phyloP scores from a whole-genome alignment of 1,140 invertebrate genomes.

The Drosophila tsacasi region DNA sequence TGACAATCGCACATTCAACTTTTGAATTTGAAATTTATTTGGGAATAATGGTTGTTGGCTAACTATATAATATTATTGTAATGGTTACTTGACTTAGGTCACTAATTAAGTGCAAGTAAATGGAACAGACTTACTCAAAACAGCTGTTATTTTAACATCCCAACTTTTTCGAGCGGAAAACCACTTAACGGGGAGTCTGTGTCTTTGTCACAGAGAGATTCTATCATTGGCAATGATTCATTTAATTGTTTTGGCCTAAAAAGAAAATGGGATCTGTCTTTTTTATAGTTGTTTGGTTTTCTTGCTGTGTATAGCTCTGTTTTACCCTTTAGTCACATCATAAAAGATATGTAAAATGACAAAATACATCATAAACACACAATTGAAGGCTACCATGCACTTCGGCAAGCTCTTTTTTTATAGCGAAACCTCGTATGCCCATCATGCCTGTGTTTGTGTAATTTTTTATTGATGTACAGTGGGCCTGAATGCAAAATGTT shows the following conservation, averaged over 20 bases:
- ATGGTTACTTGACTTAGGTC: too few species aligned
- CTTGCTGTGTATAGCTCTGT: neutral
- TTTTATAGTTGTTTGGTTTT: neutral
- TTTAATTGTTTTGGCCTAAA: neutral
- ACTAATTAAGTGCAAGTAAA: too few species aligned
- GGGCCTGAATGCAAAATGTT: slow-evolving; percentile 5
- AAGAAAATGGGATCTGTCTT: neutral
- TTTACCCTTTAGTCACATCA: slow-evolving; percentile 41
- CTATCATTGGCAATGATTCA: too few species aligned
- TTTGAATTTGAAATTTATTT: neutral
- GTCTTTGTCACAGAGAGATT: neutral
- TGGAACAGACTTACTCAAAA: too few species aligned
- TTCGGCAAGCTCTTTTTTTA: slow-evolving; percentile 38
- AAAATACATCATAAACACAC: slow-evolving; percentile 36
- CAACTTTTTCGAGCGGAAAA: neutral
- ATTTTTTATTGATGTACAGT: slow-evolving; percentile 55
- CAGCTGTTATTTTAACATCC: too few species aligned
- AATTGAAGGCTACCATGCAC: slow-evolving; percentile 32
- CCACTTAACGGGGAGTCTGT: neutral
- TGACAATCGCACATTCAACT: neutral
- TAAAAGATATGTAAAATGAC: slow-evolving; percentile 36
- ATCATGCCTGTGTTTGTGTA: slow-evolving; percentile 22
- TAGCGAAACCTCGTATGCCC: slow-evolving; percentile 12
- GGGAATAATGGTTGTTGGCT: too few species aligned
- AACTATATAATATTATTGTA: too few species aligned